A percentile compares a stretch with the other conserved stretches of the same genome.
phyloP scores from a whole-genome alignment of 1,140 invertebrate genomes.

The silkworm (Bombyx mori) region ASM3026992v2 NC_085114.1:8208501-8209000 shows the following conservation, averaged over 20 bases:
- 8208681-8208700: background rate
- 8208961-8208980: too few relatives aligned
- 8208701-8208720: background rate
- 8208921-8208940: too few relatives aligned
- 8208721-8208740: background rate
- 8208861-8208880: too few relatives aligned
- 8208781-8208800: background rate
- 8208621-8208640: constrained; percentile 1
- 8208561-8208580: background rate
- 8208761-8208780: background rate
- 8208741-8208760: background rate
- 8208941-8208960: too few relatives aligned
- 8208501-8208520: background rate
- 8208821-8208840: background rate
- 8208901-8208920: too few relatives aligned
- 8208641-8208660: constrained; percentile 1
- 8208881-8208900: too few relatives aligned
- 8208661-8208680: background rate
- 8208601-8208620: constrained; percentile 1
- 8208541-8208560: background rate
- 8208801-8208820: background rate
- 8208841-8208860: background rate
- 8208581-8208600: background rate
- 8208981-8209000: too few relatives aligned
- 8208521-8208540: background rate